A percentile compares a stretch with the other conserved stretches of the same genome.
These are phyloP conservation scores for Dryococelus australis DNA, from an alignment of 2,888 invertebrate genomes.

Conservation along the genomic window DNA sequence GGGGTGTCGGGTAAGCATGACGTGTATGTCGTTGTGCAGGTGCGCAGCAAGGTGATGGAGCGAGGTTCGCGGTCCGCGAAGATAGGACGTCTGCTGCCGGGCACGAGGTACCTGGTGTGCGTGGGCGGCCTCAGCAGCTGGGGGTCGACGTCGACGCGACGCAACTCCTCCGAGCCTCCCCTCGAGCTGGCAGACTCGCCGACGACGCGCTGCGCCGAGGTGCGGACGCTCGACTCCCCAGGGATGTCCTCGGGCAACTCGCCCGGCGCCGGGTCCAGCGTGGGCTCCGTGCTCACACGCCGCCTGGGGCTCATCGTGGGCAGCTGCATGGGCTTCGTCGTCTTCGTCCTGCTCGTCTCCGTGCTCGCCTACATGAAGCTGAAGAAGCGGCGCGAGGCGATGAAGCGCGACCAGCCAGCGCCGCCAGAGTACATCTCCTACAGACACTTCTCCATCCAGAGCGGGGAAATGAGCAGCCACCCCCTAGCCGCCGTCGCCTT, in stretches of 20 bases:
- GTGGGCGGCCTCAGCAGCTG: slow-evolving; percentile 86
- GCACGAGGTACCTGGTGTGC: slow-evolving; percentile 85
- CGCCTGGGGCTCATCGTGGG: slow-evolving; percentile 86
- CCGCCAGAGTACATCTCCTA: slow-evolving; percentile 85
- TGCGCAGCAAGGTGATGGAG: slow-evolving; percentile 78
- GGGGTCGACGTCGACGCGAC: slow-evolving; percentile 58
- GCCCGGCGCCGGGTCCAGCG: slow-evolving; percentile 62
- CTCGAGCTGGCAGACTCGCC: slow-evolving; percentile 71
- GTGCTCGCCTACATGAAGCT: slow-evolving; percentile 84
- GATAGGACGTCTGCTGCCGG: slow-evolving; percentile 77
- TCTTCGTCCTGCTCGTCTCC: slow-evolving; percentile 85
- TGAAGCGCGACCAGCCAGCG: slow-evolving; percentile 73
- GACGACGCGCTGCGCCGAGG: slow-evolving; percentile 79
- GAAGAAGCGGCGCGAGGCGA: slow-evolving; percentile 79
- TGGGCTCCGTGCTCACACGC: slow-evolving; percentile 76
- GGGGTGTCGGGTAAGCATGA: not conserved
- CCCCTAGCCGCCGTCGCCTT: slow-evolving; percentile 35
- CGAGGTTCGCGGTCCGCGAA: slow-evolving; percentile 76
- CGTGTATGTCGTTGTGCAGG: slow-evolving; percentile 60
- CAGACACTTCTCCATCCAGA: slow-evolving; percentile 74
- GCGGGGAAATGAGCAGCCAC: slow-evolving; percentile 61
- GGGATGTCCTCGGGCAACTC: slow-evolving; percentile 63
- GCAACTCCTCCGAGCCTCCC: slow-evolving; percentile 48
- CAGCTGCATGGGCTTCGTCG: slow-evolving; percentile 84
- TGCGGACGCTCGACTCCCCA: slow-evolving; percentile 76